Base-by-base conservation (phyloP, 2,888 invertebrate species). In the Helobdella robusta region DNA sequence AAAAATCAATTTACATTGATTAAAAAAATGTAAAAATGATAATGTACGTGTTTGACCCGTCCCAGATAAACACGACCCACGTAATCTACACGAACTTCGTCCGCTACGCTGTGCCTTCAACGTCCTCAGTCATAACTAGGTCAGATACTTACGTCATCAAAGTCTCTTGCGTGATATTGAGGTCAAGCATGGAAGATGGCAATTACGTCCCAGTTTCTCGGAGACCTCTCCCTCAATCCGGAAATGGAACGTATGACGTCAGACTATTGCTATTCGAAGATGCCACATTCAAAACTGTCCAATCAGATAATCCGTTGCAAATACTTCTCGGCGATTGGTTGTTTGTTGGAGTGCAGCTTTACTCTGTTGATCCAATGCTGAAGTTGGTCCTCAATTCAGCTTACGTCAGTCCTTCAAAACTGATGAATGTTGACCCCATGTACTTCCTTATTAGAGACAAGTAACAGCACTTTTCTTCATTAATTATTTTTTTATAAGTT, bases 351-450 rank as follows among this genome's bases (percentile, higher is more conserved):
- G 54, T 78, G 5, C 44, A 66, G 4, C 70, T 78, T 64, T 67
- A 69, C 18, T 63, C 74, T 1, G 69, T 70, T 2, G 75, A 76
- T 64, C 52, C 66, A 0, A 69, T 72, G 8, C 70, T 77, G 0
- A 73, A 74, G 64, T 64, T 77, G 52, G 71, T 77, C 34, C 73
- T 77, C 2, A 73, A 72, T 0, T 68, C 74, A 54, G 76, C 76
- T 62, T 69, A 70, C 61, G 73, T 76, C 1, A 75, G 75, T 2
- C 73, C 76, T 0, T 69, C 73, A 18, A 30, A 54, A 1, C 66
- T 73, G 52, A 65, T 66, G 28, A 61, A 67, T 44, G 64, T 69
- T 28, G 35, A 68, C 0, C 69, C 73, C 0, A 67, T 68, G 3
- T 73, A 74, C 66, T 67, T 70, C 4, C 70, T 78, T 18, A 73